These are phyloP conservation scores for Nemotelus pantherinus DNA, from an alignment of 2,888 invertebrate species.

Conservation along the genomic window DNA sequence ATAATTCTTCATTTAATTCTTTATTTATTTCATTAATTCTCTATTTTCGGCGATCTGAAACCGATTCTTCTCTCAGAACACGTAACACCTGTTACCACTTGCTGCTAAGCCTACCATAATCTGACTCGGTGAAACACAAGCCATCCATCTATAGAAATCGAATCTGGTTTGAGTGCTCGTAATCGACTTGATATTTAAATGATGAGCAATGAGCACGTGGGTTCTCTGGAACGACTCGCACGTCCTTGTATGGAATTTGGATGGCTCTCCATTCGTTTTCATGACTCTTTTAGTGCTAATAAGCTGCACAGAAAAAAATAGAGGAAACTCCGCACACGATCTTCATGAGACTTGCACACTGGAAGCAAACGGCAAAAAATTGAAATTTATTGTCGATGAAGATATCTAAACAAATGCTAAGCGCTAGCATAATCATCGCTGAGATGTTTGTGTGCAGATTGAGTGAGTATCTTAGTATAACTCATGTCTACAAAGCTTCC, in stretches of 20 bases:
- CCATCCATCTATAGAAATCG: not conserved
- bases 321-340: too few relatives aligned
- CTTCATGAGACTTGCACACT: too few relatives aligned
- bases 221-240: conserved; percentile 9
- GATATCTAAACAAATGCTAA: not conserved
- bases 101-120: too few relatives aligned
- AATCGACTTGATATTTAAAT: conserved; percentile 34
- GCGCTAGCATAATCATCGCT: not conserved
- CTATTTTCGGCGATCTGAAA: too few relatives aligned
- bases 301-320: too few relatives aligned
- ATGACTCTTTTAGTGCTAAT: not conserved
- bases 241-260: conserved; percentile 35
- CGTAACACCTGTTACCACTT: too few relatives aligned
- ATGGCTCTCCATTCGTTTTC: not conserved
- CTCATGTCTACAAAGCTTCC: not conserved
- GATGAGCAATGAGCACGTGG: conserved; percentile 2
- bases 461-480: not conserved
- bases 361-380: not conserved
- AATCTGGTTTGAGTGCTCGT: not conserved
- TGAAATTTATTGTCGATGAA: not conserved
- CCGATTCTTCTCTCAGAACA: too few relatives aligned
- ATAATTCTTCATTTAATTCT: too few relatives aligned
- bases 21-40: too few relatives aligned
- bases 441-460: not conserved
- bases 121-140: too few relatives aligned